phyloP scores from a whole-genome alignment of 2,113 vertebrate species.

The Ramphastos sulfuratus region DNA sequence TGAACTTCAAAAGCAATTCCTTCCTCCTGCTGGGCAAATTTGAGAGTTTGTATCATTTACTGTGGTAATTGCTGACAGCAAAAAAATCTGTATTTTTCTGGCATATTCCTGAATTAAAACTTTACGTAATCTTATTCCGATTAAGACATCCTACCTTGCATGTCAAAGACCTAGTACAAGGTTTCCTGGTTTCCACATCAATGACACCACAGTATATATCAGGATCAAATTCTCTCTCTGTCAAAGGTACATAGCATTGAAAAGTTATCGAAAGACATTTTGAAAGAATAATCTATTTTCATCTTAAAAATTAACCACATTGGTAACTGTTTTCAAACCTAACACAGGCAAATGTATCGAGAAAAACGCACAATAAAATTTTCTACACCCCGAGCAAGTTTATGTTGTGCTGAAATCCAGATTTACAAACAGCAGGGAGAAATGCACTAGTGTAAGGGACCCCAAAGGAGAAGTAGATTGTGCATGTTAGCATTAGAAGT shows the following conservation, averaged over 20 bases:
- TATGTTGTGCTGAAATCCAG: background rate
- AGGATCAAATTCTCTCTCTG: constrained; percentile 98
- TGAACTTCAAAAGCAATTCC: background rate
- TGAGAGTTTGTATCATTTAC: background rate
- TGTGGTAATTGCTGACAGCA: background rate
- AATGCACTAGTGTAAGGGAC: background rate
- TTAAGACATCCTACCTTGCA: constrained; percentile 90
- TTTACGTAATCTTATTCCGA: background rate
- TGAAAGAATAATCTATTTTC: background rate
- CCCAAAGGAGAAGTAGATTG: background rate
- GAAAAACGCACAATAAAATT: background rate
- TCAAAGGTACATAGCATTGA: constrained; percentile 16
- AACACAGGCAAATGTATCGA: background rate
- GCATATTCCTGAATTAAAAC: background rate
- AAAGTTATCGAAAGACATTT: background rate
- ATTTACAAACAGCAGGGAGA: background rate
- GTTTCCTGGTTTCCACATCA: constrained; percentile 94
- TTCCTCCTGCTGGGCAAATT: background rate
- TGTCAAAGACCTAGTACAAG: constrained; percentile 98
- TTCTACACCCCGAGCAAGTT: background rate
- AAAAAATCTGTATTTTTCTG: background rate
- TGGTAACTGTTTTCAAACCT: background rate
- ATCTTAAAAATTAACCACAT: background rate
- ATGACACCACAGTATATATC: constrained; percentile 98
- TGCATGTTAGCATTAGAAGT: background rate